A percentile compares a stretch with the other conserved stretches of the same genome.
Conservation (phyloP, 2,113 vertebrate species). For the Trematomus loennbergii region DNA sequence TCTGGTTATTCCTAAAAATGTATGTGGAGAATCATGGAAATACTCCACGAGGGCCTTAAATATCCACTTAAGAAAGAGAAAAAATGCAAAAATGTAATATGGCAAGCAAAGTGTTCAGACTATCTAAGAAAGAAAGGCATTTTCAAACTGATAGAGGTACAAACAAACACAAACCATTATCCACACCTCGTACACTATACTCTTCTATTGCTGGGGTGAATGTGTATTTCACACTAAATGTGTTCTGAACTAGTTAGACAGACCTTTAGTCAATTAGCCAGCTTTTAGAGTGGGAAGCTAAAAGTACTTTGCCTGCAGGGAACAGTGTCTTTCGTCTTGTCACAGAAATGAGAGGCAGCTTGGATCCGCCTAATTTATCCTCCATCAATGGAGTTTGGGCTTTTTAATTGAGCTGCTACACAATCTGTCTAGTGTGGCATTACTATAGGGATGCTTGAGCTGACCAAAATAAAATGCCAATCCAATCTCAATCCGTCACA, state of each 20-base stretch:
- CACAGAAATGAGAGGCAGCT: conserved; percentile 45
- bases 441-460: conserved; percentile 20
- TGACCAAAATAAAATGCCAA: conserved; percentile 49
- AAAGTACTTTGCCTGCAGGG: conserved; percentile 31
- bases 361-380: conserved; percentile 53
- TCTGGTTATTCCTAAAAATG: neutral
- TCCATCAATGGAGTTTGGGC: conserved; percentile 23
- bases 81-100: neutral
- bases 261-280: conserved; percentile 35
- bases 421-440: conserved; percentile 4
- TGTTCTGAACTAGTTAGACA: conserved; percentile 24
- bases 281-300: conserved; percentile 10
- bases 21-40: neutral
- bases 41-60: neutral
- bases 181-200: neutral
- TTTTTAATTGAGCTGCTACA: conserved; percentile 42
- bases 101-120: neutral
- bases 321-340: conserved; percentile 33
- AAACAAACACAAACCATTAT: conserved; percentile 7
- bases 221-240: conserved; percentile 18
- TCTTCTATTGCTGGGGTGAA: neutral
- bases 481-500: conserved; percentile 46
- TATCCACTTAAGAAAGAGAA: neutral
- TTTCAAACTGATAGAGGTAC: neutral
- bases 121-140: neutral